phyloP scores from a whole-genome alignment of 2,797 vertebrate species.

The Tauraco hartlaubi region DNA sequence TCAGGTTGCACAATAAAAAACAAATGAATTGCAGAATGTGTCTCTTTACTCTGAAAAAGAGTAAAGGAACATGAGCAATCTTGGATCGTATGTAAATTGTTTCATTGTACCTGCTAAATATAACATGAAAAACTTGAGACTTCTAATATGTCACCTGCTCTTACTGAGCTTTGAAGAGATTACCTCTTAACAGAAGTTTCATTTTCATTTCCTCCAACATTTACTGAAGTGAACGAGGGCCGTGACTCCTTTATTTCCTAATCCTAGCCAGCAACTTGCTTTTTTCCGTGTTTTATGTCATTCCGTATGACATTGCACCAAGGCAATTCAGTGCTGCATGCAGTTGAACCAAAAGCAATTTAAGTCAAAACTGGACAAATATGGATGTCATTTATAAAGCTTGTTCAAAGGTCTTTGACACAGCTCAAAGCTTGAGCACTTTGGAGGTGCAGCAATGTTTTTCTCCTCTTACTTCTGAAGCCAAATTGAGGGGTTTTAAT shows the following conservation, averaged over 20 bases:
- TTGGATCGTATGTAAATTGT: conserved; percentile 71
- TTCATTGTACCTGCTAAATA: conserved; percentile 68
- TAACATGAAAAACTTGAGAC: conserved; percentile 63
- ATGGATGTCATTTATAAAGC: conserved; percentile 78
- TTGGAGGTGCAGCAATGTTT: conserved; percentile 30
- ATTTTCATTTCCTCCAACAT: conserved; percentile 76
- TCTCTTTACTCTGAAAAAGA: not conserved
- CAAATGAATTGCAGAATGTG: not conserved
- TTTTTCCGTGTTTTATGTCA: conserved; percentile 75
- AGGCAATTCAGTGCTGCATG: conserved; percentile 68
- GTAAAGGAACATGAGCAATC: not conserved
- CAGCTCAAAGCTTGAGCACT: conserved; percentile 52
- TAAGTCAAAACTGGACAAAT: conserved; percentile 81
- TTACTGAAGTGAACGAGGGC: conserved; percentile 65
- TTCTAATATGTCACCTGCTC: conserved; percentile 72
- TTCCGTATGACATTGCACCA: conserved; percentile 69
- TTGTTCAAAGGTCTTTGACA: conserved; percentile 77
- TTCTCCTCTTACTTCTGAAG: not conserved
- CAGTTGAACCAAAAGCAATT: conserved; percentile 80
- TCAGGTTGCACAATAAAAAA: not conserved
- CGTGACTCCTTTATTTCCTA: conserved; percentile 72
- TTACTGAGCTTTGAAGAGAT: conserved; percentile 72
- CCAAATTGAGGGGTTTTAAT: conserved; percentile 34
- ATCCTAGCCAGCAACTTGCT: conserved; percentile 66
- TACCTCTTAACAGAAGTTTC: conserved; percentile 73